phyloP scores from a whole-genome alignment of 2,113 vertebrate genomes.

The Gymnorhina tibicen region DNA sequence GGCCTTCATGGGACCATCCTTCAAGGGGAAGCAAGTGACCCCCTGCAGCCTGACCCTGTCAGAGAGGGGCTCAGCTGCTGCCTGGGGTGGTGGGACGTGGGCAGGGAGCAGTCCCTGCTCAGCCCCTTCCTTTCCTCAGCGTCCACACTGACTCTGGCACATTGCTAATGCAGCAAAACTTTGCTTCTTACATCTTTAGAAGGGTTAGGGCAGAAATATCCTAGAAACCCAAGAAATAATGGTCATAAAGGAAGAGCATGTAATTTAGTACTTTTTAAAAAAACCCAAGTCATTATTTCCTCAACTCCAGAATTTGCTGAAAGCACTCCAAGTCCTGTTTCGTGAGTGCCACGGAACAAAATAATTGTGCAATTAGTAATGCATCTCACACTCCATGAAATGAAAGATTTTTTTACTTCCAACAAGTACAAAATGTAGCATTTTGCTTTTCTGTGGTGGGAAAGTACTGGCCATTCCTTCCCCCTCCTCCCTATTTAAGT shows the following conservation, averaged over 20 bases:
- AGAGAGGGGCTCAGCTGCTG: background rate
- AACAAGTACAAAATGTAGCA: conserved; percentile 50
- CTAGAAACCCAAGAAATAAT: conserved; percentile 57
- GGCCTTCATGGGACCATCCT: background rate
- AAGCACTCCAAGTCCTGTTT: conserved; percentile 71
- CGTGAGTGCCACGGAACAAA: conserved; percentile 46
- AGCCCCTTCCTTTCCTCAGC: background rate
- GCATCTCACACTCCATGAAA: conserved; percentile 52
- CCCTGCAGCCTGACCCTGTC: background rate
- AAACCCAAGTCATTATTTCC: conserved; percentile 57
- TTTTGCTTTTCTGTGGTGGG: background rate
- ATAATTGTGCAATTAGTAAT: conserved; percentile 75
- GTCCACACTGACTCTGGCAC: background rate
- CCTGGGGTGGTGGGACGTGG: background rate
- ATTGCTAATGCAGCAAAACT: background rate
- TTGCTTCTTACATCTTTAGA: background rate
- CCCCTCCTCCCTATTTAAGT: background rate
- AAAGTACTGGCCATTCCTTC: background rate
- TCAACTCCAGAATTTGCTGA: conserved; percentile 67
- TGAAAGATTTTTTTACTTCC: conserved; percentile 52
- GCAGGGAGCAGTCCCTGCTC: background rate
- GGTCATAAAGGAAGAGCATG: conserved; percentile 54
- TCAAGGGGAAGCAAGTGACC: background rate
- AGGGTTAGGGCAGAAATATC: conserved; percentile 42
- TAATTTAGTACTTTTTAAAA: conserved; percentile 59